Percentiles rank a stretch among this genome's conserved stretches.
These are phyloP conservation scores for Lycorma delicatula DNA, from an alignment of 1,140 invertebrate species.

Conservation along the genomic window DNA sequence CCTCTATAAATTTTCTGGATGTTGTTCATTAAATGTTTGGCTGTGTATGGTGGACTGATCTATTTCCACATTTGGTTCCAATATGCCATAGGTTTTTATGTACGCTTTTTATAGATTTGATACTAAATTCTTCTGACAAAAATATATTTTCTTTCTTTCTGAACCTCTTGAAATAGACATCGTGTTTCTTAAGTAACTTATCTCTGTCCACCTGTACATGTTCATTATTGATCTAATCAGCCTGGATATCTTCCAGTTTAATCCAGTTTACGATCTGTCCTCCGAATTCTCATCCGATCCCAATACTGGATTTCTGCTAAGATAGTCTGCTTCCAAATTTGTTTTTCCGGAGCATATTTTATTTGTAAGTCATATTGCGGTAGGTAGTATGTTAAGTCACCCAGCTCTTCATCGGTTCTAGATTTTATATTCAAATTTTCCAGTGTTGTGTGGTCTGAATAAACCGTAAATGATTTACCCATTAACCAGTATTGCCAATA, in stretches of 20 bases:
- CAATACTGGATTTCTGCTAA: slow-evolving; percentile 27
- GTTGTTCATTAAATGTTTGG: slow-evolving; percentile 23
- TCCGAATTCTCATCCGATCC: slow-evolving; percentile 20
- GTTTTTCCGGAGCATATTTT: slow-evolving; percentile 27
- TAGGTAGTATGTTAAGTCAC: slow-evolving; percentile 35
- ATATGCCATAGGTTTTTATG: slow-evolving; percentile 24
- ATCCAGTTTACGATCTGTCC: slow-evolving; percentile 25
- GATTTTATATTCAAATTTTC: slow-evolving; percentile 37
- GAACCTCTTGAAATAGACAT: slow-evolving; percentile 4
- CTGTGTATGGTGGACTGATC: slow-evolving; percentile 25
- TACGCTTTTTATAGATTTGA: slow-evolving; percentile 24
- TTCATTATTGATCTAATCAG: slow-evolving; percentile 22
- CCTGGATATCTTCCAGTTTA: slow-evolving; percentile 16
- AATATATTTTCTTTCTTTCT: slow-evolving; percentile 28
- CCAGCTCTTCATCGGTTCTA: slow-evolving; percentile 31
- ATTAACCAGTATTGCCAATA: slow-evolving; percentile 38
- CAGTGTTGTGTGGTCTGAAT: slow-evolving; percentile 37
- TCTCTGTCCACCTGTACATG: not conserved
- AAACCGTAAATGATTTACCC: slow-evolving; percentile 34
- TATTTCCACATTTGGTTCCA: slow-evolving; percentile 25
- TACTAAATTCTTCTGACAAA: slow-evolving; percentile 20
- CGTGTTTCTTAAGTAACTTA: too few species aligned
- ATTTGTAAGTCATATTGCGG: slow-evolving; percentile 33
- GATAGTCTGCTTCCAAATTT: slow-evolving; percentile 25
- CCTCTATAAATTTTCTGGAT: slow-evolving; percentile 28